Percentiles rank a stretch among this genome's conserved stretches.
phyloP scores from a whole-genome alignment of 2,888 invertebrate genomes.

The Drosophila mimica region DNA sequence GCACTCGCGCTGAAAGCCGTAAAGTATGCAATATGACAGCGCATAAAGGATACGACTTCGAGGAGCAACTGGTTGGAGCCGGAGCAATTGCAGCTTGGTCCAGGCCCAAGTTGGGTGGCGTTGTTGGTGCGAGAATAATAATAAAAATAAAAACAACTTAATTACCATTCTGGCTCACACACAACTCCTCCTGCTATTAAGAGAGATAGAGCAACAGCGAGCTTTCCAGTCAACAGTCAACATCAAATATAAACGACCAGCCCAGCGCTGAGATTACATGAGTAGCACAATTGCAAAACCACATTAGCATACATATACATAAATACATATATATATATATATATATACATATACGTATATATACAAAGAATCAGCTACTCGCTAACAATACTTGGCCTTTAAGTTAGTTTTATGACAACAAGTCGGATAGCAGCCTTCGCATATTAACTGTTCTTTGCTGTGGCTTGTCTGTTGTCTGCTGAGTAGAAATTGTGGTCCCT shows the following conservation, averaged over 20 bases:
- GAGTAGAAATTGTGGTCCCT: not conserved
- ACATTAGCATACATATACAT: not conserved
- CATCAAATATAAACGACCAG: constrained; percentile 52
- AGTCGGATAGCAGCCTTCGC: not conserved
- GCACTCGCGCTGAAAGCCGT: constrained; percentile 73
- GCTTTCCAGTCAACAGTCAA: constrained; percentile 44
- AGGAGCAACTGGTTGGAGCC: constrained; percentile 25
- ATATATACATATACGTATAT: not conserved
- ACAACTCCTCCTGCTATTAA: constrained; percentile 14
- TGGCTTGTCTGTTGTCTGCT: constrained; percentile 11
- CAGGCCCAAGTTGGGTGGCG: constrained; percentile 12
- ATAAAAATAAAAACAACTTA: constrained; percentile 45
- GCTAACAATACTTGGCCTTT: constrained; percentile 27
- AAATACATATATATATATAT: not conserved
- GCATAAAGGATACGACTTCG: constrained; percentile 63
- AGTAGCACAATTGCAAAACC: constrained; percentile 6
- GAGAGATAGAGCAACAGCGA: constrained; percentile 13
- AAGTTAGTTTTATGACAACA: constrained; percentile 30
- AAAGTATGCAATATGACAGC: constrained; percentile 73
- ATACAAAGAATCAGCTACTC: constrained; percentile 13
- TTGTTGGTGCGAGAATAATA: constrained; percentile 41
- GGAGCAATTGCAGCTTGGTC: constrained; percentile 13
- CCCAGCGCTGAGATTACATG: constrained; percentile 40
- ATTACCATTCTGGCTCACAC: constrained; percentile 47
- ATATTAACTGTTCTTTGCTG: constrained; percentile 9